Base-by-base conservation (phyloP, 2,888 invertebrate genomes). In the Epirrhoe tristata region DNA sequence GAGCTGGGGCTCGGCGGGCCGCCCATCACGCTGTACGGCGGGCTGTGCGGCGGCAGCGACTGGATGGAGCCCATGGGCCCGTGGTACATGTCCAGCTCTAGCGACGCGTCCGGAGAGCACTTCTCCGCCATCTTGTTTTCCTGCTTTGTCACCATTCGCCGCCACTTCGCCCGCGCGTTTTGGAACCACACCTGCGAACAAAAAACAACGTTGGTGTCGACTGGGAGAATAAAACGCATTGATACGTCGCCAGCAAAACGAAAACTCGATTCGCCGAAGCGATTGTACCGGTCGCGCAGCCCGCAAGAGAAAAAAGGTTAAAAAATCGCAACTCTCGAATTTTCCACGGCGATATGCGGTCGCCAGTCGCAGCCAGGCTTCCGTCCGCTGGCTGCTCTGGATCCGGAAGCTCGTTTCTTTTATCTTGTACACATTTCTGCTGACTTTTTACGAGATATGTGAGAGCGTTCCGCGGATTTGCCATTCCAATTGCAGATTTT, bases 91-190 rank as follows among this genome's bases (percentile, higher is more conserved):
- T 95, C 95, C 93, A 95, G 90, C 83, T 95, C 95, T 79, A 96
- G 85, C 60, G 95, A 95, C 0, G 93, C 94, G 76, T 94, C 94
- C 75, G 95, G 95, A 16, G 95, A 95, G 82, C 96, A 96, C 81
- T 96, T 96, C 81, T 96, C 96, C 74, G 95, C 94, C 89, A 93
- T 89, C 81, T 96, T 96, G 86, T 96, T 96, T 84, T 97, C 97
- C 82, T 97, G 96, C 83, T 97, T 96, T 78, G 96, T 94, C 89
- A 97, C 96, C 95, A 97, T 97, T 75, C 98, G 95, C 80, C 98
- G 95, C 96, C 97, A 98, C 94, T 98, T 98, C 75, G 98, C 98
- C 48, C 98, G 94, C 34, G 98, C 98, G 87, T 98, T 98, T 93
- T 98, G 98, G 93, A 98, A 98, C 98, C 98, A 98, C 64, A 98